phyloP scores from a whole-genome alignment of 2,113 vertebrate species.

The Tupaia tana region DNA sequence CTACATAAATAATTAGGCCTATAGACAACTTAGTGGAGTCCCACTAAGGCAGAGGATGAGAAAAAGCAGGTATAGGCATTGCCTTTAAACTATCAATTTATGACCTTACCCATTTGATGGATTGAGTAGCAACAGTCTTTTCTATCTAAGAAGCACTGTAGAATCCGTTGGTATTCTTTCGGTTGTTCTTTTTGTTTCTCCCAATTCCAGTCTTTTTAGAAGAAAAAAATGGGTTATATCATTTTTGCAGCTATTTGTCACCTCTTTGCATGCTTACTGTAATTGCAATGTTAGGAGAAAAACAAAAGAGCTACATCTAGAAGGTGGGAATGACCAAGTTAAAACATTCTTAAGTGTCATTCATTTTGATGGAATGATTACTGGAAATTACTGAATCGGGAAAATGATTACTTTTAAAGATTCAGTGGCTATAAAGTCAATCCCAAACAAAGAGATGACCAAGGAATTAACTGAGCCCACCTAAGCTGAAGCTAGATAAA shows the following conservation, averaged over 20 bases:
- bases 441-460: conserved; percentile 24
- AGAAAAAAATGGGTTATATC: conserved; percentile 39
- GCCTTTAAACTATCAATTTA: conserved; percentile 28
- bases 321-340: not conserved
- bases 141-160: conserved; percentile 97
- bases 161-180: conserved; percentile 95
- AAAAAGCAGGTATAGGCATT: not conserved
- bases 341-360: conserved; percentile 11
- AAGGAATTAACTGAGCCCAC: conserved; percentile 3
- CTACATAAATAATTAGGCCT: conserved; percentile 45
- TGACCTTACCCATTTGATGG: conserved; percentile 96
- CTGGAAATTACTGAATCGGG: too few relatives aligned
- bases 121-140: conserved; percentile 99
- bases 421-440: conserved; percentile 34
- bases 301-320: conserved; percentile 10
- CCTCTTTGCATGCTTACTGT: not conserved
- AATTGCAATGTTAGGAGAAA: conserved; percentile 41
- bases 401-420: conserved; percentile 46
- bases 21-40: conserved; percentile 4
- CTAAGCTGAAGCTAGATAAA: not conserved
- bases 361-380: conserved; percentile 39
- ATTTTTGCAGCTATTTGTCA: conserved; percentile 45
- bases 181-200: conserved; percentile 91
- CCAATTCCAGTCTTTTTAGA: conserved; percentile 95
- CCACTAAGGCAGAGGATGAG: not conserved